Base-by-base conservation (phyloP, 2,888 invertebrate genomes). In the Synergus gifuensis region DNA sequence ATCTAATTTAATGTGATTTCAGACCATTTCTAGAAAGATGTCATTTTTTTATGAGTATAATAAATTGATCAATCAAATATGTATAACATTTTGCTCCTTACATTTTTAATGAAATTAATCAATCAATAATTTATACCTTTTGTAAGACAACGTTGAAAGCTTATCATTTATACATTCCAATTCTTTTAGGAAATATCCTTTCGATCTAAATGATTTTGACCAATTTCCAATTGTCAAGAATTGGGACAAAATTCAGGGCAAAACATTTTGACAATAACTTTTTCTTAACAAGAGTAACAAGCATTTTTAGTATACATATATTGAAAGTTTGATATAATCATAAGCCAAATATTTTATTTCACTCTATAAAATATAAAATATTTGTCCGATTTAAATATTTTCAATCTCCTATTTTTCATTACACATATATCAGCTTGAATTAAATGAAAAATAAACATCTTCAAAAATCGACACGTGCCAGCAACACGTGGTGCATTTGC, bases 401-500 rank as follows among this genome's bases (percentile, higher is more conserved):
- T 46, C 36, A 36, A 36, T 36, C 36, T 36, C 36, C 9, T 54
- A 14, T 28, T 73, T 28, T 36, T 4, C 4, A 11, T 11, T n/a
- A 54, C 54, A 54, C n/a, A 58, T 4, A 18, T 58, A 18, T 58
- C 4, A n/a, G 18, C 3, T 18, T 3, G 9, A 58, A 58, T n/a
- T 58, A 18, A 11, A 18, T 58, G 14, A 46, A 77, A 77, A 46
- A 8, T 14, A 22, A 44, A 11, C 4, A 54, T 73, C 28, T 62
- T 46, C 46, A 63, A 76, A 77, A 83, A 81, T 78, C 44, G 76
- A 66, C 83, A 82, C 81, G 81, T 81, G 82, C 69, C 76, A 81
- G 82, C 83, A 84, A 83, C 87, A 88, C 89, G 89, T 89, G 89
- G 86, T 84, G 81, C 80, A 78, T 78, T 79, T 79, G 78, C 76